A percentile compares a stretch with the other conserved stretches of the same genome.
These are phyloP conservation scores for Alethe castanea DNA, from an alignment of 2,113 vertebrate species.

Conservation along the genomic window DNA sequence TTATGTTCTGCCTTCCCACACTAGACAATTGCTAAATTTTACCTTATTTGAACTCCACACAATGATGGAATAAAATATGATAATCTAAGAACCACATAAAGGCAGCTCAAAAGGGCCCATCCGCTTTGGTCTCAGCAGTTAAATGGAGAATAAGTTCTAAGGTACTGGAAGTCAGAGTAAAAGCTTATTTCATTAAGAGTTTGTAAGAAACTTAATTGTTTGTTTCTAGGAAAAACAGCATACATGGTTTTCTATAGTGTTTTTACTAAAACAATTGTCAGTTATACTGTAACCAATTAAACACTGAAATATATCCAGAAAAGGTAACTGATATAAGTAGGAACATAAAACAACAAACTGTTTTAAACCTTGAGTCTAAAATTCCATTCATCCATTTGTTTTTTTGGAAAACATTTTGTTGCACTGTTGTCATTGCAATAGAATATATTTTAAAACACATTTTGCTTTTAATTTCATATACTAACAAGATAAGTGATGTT, in stretches of 20 bases:
- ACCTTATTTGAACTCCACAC: not conserved
- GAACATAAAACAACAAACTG: not conserved
- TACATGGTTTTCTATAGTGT: not conserved
- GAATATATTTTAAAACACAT: not conserved
- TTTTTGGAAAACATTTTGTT: not conserved
- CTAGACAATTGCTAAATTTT: not conserved
- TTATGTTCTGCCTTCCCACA: not conserved
- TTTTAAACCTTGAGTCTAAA: not conserved
- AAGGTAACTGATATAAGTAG: not conserved
- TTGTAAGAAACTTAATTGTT: not conserved
- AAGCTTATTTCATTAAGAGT: not conserved
- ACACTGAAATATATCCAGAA: not conserved
- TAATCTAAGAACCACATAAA: not conserved
- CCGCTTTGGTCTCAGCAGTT: not conserved
- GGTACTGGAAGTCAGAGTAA: not conserved
- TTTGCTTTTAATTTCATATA: not conserved
- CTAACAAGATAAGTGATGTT: not conserved
- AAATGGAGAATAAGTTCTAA: not conserved
- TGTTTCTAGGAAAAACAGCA: not conserved
- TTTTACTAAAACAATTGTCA: not conserved
- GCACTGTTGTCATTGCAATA: accelerated
- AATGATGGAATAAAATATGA: not conserved
- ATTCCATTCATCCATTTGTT: not conserved
- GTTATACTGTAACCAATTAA: not conserved
- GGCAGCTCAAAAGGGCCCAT: not conserved